phyloP scores from a whole-genome alignment of 2,113 vertebrate genomes.

The Protomyctophum bolini region DNA sequence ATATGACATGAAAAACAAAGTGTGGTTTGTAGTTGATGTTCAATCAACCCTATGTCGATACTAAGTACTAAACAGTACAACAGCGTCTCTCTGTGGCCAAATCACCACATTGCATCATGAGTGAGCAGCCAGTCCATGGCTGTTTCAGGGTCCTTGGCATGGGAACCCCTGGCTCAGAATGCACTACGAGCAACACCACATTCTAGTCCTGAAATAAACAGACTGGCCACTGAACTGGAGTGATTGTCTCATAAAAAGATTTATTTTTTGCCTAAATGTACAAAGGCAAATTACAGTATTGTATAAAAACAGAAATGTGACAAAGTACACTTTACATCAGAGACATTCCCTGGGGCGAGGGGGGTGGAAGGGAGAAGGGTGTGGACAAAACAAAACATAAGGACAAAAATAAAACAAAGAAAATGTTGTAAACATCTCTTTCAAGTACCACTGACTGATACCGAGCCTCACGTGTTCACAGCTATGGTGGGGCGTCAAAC shows the following conservation, averaged over 20 bases:
- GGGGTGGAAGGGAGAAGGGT: slow-evolving; percentile 4
- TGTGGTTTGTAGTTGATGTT: too few species aligned
- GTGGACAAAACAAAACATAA: slow-evolving; percentile 79
- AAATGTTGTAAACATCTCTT: slow-evolving; percentile 80
- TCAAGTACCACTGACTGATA: slow-evolving; percentile 71
- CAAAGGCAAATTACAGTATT: slow-evolving; percentile 86
- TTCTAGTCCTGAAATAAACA: not conserved
- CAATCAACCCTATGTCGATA: too few species aligned
- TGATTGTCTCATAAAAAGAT: slow-evolving; percentile 94
- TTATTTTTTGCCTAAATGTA: slow-evolving; percentile 89
- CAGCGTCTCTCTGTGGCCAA: too few species aligned
- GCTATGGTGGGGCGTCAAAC: slow-evolving; percentile 11
- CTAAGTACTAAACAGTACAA: too few species aligned
- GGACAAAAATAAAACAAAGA: slow-evolving; percentile 70
- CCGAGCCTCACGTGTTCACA: slow-evolving; percentile 46
- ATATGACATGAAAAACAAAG: too few species aligned
- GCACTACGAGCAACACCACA: not conserved
- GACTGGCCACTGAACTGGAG: slow-evolving; percentile 53
- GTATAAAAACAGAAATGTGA: slow-evolving; percentile 84
- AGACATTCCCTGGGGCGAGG: slow-evolving; percentile 43
- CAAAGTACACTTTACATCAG: slow-evolving; percentile 87
- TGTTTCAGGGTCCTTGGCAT: too few species aligned
- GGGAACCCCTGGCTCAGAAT: not conserved
- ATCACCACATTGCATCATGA: too few species aligned
- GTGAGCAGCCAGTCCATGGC: too few species aligned